A percentile compares a stretch with the other conserved stretches of the same genome.
Conservation (phyloP, 2,888 invertebrate genomes). For the Nomada fucata region DNA sequence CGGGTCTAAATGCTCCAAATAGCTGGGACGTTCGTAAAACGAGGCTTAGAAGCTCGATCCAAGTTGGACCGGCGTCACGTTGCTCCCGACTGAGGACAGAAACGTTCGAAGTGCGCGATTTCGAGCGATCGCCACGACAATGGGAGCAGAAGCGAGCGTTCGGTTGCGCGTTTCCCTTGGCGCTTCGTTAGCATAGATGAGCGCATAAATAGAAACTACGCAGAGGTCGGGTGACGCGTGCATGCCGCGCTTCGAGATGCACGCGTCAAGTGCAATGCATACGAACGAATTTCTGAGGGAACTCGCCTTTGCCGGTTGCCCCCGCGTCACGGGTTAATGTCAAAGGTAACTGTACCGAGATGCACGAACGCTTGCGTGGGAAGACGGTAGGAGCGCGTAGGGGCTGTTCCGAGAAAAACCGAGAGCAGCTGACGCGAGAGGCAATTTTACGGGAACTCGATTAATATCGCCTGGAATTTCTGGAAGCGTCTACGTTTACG, state of each 20-base stretch:
- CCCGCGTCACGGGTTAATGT: not conserved
- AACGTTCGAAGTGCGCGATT: conserved; percentile 8
- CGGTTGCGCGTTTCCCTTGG: conserved; percentile 6
- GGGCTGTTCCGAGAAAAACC: conserved; percentile 25
- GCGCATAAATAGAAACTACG: conserved; percentile 46
- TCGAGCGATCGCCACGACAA: conserved; percentile 19
- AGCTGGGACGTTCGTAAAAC: not conserved
- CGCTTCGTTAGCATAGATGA: conserved; percentile 44
- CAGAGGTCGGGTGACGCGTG: conserved; percentile 37
- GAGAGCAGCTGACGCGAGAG: not conserved
- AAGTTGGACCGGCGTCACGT: not conserved
- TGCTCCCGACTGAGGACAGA: no score
- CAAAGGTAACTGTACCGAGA: conserved; percentile 7
- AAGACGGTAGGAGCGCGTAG: conserved; percentile 30
- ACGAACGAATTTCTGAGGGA: conserved; percentile 3
- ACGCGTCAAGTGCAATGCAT: conserved; percentile 30
- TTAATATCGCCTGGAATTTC: not conserved
- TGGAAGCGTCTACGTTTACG: no score
- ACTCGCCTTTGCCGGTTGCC: conserved; percentile 4
- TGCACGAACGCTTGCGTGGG: conserved; percentile 19
- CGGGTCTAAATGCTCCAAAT: not conserved
- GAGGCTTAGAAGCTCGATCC: not conserved
- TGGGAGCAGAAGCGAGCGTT: not conserved
- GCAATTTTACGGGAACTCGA: not conserved
- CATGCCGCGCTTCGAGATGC: conserved; percentile 3